phyloP scores from a whole-genome alignment of 2,113 vertebrate species.

The Megatriorchis doriae region DNA sequence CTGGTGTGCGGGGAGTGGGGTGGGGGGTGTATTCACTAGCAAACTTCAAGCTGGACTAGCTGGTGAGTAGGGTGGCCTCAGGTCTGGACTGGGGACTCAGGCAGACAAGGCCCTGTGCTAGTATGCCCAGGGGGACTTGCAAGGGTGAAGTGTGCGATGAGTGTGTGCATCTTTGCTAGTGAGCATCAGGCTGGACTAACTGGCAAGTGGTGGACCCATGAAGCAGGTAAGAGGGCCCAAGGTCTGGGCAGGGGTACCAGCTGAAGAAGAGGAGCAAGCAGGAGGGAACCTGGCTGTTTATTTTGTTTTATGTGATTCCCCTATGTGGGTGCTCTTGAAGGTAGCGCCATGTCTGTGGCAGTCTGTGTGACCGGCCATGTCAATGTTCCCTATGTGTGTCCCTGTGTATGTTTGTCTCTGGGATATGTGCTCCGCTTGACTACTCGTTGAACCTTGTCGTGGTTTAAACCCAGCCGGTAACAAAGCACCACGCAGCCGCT shows the following conservation, averaged over 20 bases:
- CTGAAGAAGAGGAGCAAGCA: neutral
- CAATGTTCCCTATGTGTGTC: neutral
- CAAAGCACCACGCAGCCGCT: too few relatives aligned
- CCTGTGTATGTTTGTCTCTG: neutral
- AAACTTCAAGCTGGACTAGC: neutral
- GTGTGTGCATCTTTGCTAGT: neutral
- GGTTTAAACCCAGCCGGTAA: too few relatives aligned
- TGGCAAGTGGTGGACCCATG: neutral
- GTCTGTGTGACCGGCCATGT: neutral
- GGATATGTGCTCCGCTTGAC: neutral
- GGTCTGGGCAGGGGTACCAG: neutral
- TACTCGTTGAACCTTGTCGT: neutral
- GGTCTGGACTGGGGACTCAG: neutral
- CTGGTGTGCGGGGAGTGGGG: accelerated
- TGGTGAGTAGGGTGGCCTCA: neutral
- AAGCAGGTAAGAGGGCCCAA: neutral
- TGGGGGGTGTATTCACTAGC: neutral
- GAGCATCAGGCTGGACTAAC: neutral
- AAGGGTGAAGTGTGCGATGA: too few relatives aligned
- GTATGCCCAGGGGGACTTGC: neutral
- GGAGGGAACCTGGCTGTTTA: neutral
- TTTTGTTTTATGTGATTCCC: neutral
- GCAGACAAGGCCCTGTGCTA: neutral
- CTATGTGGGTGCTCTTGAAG: neutral
- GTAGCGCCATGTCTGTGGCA: neutral